Percentiles rank a stretch among this genome's conserved stretches.
These are phyloP conservation scores for Helarctos malayanus DNA, from an alignment of 2,797 vertebrate genomes.

Conservation along the genomic window DNA sequence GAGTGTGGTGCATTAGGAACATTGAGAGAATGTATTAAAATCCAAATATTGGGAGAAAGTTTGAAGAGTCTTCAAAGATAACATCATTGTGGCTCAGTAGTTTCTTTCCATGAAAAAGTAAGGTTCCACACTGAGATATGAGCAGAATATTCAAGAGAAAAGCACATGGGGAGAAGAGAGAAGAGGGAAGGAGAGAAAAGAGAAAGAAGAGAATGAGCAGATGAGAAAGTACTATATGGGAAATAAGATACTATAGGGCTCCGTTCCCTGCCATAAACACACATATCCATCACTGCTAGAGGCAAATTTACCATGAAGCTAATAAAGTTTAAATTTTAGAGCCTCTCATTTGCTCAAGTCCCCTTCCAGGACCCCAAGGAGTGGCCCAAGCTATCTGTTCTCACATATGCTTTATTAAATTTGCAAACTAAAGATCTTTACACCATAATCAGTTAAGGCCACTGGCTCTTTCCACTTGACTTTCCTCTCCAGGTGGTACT, in stretches of 20 bases:
- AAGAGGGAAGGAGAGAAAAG: neutral
- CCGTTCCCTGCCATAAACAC: no score
- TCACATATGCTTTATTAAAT: constrained; percentile 1
- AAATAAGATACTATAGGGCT: neutral
- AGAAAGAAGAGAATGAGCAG: neutral
- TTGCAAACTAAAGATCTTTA: neutral
- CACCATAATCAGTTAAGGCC: neutral
- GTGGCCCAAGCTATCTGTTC: neutral
- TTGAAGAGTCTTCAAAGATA: constrained; percentile 41
- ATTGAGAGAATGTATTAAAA: constrained; percentile 48
- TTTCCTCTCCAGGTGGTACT: neutral
- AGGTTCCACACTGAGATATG: neutral
- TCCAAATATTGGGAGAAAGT: constrained; percentile 14
- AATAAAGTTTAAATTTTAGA: neutral
- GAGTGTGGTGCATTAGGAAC: neutral
- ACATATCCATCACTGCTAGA: neutral
- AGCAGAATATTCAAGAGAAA: neutral
- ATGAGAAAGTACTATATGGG: neutral
- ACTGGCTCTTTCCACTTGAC: neutral
- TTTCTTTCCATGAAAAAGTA: constrained; percentile 27
- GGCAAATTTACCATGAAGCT: neutral
- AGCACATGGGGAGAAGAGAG: neutral
- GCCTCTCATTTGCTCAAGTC: neutral
- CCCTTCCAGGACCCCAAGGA: neutral
- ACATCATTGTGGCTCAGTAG: neutral